These are phyloP conservation scores for Parnassius smintheus DNA, from an alignment of 2,888 invertebrate species.

Conservation along the genomic window DNA sequence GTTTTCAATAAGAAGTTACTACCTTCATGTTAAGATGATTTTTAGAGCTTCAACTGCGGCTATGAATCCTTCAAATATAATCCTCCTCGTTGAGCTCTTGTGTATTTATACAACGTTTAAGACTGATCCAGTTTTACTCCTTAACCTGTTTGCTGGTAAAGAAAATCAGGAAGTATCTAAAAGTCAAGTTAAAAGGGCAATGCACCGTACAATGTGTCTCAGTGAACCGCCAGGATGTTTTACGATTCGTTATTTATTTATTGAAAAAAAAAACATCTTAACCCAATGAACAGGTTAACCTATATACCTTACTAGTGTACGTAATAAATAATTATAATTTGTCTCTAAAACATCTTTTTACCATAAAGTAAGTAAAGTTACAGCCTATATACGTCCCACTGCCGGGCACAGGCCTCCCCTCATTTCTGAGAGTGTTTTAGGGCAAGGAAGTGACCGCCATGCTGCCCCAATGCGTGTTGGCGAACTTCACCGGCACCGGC, in stretches of 20 bases:
- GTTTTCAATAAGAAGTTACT: too few species aligned
- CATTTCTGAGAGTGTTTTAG: too few species aligned
- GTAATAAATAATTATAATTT: conserved; percentile 6
- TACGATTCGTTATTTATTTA: conserved; percentile 21
- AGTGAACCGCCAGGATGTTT: conserved; percentile 23
- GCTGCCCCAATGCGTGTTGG: too few species aligned
- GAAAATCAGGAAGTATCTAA: conserved; percentile 71
- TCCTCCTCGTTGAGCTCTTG: conserved; percentile 35
- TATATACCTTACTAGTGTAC: conserved; percentile 5
- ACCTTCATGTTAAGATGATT: conserved; percentile 53
- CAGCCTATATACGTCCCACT: too few species aligned
- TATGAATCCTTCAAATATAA: conserved; percentile 54
- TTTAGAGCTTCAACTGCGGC: conserved; percentile 60
- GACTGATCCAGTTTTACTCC: conserved; percentile 43
- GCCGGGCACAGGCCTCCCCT: too few species aligned
- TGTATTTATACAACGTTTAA: conserved; percentile 55
- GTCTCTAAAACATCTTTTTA: background rate
- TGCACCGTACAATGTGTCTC: conserved; percentile 52
- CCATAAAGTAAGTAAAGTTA: too few species aligned
- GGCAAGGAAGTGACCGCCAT: too few species aligned
- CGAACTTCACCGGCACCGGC: too few species aligned
- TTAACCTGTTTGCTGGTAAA: conserved; percentile 48
- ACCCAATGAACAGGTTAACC: background rate
- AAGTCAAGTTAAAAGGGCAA: conserved; percentile 70
- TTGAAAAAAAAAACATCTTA: conserved; percentile 1